A percentile compares a stretch with the other conserved stretches of the same genome.
Conservation (phyloP, 2,888 invertebrate species). For the Orthosia cruda region DNA sequence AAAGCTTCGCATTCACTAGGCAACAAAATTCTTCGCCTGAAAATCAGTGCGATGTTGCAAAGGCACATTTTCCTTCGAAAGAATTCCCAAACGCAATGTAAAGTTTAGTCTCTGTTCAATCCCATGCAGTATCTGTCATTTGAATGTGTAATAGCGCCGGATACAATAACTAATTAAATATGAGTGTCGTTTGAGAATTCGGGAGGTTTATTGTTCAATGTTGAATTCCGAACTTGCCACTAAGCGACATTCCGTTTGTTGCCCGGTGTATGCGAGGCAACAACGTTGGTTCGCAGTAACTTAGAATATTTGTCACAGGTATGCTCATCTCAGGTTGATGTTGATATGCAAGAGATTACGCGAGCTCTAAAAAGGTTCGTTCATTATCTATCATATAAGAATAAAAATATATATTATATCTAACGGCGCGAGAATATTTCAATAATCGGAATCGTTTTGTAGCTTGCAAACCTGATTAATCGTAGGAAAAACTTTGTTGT, state of each 20-base stretch:
- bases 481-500: background rate
- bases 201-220: background rate
- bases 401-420: slow-evolving; percentile 32
- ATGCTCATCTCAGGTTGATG: slow-evolving; percentile 42
- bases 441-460: slow-evolving; percentile 11
- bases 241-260: slow-evolving; percentile 19
- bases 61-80: background rate
- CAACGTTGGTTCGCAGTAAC: slow-evolving; percentile 40
- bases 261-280: slow-evolving; percentile 36
- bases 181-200: background rate
- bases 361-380: slow-evolving; percentile 33
- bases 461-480: slow-evolving; percentile 6
- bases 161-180: background rate
- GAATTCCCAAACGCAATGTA: slow-evolving; percentile 1
- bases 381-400: slow-evolving; percentile 25
- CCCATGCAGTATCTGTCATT: background rate
- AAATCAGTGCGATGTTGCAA: background rate
- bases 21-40: slow-evolving; percentile 14
- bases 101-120: background rate
- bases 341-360: slow-evolving; percentile 42
- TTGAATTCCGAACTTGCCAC: background rate
- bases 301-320: slow-evolving; percentile 39
- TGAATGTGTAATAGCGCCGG: background rate
- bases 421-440: slow-evolving; percentile 28
- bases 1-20: slow-evolving; percentile 33